Percentiles rank a stretch among this genome's conserved stretches.
Evolutionary conservation across 2,113 vertebrate species (phyloP).

Genomic region (Tragulus kanchil): DNA sequence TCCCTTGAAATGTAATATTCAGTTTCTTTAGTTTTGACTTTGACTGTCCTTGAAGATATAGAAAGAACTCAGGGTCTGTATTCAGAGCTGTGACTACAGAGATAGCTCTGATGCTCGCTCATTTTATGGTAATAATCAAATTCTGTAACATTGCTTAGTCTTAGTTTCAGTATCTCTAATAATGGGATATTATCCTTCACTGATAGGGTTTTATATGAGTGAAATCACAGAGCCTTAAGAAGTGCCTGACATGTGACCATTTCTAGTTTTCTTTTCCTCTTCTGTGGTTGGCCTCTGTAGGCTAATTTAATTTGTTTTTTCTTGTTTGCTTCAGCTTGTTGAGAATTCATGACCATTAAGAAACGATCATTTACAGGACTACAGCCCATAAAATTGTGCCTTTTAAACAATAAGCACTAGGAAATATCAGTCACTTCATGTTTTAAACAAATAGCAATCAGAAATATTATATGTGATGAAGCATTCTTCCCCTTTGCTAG

Average conservation of each 20-base stretch:
- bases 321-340: conserved; percentile 42
- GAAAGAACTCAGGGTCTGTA: background rate
- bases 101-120: background rate
- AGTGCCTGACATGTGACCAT: background rate
- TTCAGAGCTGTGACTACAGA: background rate
- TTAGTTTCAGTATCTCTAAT: background rate
- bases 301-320: conserved; percentile 67
- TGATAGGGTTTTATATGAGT: background rate
- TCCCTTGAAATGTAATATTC: background rate
- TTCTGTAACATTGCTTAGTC: background rate
- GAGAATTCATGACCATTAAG: conserved; percentile 53
- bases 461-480: conserved; percentile 63
- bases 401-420: conserved; percentile 63
- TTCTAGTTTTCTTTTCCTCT: background rate
- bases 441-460: conserved; percentile 51
- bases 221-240: background rate
- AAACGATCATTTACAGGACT: conserved; percentile 62
- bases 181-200: background rate
- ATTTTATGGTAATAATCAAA: background rate
- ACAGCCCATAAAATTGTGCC: conserved; percentile 15
- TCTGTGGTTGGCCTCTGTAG: background rate
- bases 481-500: conserved; percentile 54
- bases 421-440: conserved; percentile 63
- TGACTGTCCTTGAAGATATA: background rate
- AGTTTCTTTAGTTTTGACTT: conserved; percentile 11